phyloP scores from a whole-genome alignment of 2,888 invertebrate genomes.

The Harpalus rubripes region DNA sequence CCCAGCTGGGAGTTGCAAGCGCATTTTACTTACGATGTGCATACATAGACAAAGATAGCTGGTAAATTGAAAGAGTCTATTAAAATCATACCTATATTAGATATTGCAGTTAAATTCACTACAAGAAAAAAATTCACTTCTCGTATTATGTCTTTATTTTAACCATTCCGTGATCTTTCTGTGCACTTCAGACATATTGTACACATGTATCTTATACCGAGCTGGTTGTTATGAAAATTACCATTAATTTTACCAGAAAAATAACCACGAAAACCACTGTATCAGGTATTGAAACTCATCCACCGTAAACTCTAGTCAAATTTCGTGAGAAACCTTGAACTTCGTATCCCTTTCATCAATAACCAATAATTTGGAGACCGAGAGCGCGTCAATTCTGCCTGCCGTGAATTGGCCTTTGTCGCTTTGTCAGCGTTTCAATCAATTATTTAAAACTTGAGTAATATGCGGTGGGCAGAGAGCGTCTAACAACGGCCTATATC shows the following conservation, averaged over 20 bases:
- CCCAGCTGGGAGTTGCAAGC: too few relatives aligned
- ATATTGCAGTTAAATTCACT: too few relatives aligned
- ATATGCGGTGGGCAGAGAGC: constrained; percentile 15
- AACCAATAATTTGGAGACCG: constrained; percentile 37
- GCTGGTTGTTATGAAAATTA: background rate
- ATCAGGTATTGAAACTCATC: background rate
- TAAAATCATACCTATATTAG: too few relatives aligned
- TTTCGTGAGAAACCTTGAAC: constrained; percentile 18
- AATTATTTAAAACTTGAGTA: constrained; percentile 49
- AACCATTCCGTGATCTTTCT: too few relatives aligned
- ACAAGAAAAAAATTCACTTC: too few relatives aligned
- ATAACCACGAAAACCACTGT: background rate
- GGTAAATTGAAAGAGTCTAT: too few relatives aligned
- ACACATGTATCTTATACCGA: too few relatives aligned
- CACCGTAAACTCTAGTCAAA: background rate
- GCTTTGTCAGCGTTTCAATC: constrained; percentile 36
- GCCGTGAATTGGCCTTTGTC: constrained; percentile 44
- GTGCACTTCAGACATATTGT: too few relatives aligned
- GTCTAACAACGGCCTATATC: constrained; percentile 9
- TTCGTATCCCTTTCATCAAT: constrained; percentile 27
- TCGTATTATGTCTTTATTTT: too few relatives aligned
- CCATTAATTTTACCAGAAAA: background rate
- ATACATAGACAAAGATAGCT: too few relatives aligned
- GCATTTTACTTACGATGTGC: too few relatives aligned
- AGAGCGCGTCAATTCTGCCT: background rate